Base-by-base conservation (phyloP, 2,888 invertebrate genomes). In the Tenthredo distinguenda region DNA sequence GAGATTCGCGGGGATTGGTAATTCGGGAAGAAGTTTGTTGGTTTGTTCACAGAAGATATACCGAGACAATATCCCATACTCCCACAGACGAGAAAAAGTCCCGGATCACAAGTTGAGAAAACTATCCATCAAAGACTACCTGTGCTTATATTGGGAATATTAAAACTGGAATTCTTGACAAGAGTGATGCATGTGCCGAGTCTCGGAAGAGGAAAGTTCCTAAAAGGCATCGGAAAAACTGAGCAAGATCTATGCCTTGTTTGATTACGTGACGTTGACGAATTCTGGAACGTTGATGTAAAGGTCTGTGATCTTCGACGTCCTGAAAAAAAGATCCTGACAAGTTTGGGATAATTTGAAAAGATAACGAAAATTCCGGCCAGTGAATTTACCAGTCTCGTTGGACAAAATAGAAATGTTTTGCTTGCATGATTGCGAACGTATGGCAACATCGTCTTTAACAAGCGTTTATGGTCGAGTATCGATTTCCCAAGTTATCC, bases 361-460 rank as follows among this genome's bases (percentile, higher is more conserved):
- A 26, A 21, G 26, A 21, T 62, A n/a, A 18, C 21, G 9, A 62
- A 62, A 4, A 6, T 10, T 91, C 15, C 89, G 85, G 26, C 10
- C 86, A 12, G 86, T 88, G 0, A 91, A 91, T 86, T 92, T 92
- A 2, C 93, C 93, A 0, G 86, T 93, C 0, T 74, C 92, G 0
- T 77, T 91, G 15, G 83, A 88, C 0, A 6, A 90, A 0, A 6
- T 91, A 0, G 74, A 10, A 2, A 85, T 6, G 40, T 87, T 90
- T 12, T 90, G 89, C 79, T 76, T 87, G 2, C 89, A 88, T 0
- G 91, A 92, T 74, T 91, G 87, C 37, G 58, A 92, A 1, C 84
- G 86, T 7, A 21, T 87, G 5, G 87, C 86, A 3, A n/a, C 90
- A 6, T 6, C 68, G 0, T 84, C 87, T 0, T 15, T 92, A 2